phyloP scores from a whole-genome alignment of 2,797 vertebrate species.

The Sphaeramia orbicularis region DNA sequence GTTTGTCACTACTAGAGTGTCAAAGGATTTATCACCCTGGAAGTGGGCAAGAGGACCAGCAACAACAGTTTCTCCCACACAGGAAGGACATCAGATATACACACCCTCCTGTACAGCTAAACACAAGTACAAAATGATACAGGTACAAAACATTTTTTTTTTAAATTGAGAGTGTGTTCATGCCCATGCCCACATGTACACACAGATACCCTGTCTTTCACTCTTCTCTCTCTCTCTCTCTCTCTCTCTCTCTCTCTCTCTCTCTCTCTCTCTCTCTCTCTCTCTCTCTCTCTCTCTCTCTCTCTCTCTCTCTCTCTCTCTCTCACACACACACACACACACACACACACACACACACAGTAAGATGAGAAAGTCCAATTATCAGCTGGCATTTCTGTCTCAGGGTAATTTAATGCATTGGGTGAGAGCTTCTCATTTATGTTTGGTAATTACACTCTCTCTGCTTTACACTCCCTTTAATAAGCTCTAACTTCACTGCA shows the following conservation, averaged over 20 bases:
- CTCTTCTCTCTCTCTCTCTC: too few relatives aligned
- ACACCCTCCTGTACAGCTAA: slow-evolving; percentile 9
- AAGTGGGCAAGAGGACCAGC: slow-evolving; percentile 41
- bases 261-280: too few relatives aligned
- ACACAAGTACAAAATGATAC: slow-evolving; percentile 25
- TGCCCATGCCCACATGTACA: slow-evolving; percentile 13
- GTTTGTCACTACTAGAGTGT: slow-evolving; percentile 63
- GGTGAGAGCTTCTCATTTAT: slow-evolving; percentile 85
- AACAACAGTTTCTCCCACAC: slow-evolving; percentile 41
- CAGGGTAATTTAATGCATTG: slow-evolving; percentile 83
- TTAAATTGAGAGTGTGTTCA: slow-evolving; percentile 47
- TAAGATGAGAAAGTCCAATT: slow-evolving; percentile 82
- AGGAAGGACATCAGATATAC: slow-evolving; percentile 55
- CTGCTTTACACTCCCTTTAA: slow-evolving; percentile 84
- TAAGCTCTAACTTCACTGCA: slow-evolving; percentile 82
- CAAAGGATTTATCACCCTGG: slow-evolving; percentile 60
- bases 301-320: background rate
- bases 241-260: too few relatives aligned
- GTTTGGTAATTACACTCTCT: slow-evolving; percentile 85
- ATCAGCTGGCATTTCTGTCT: slow-evolving; percentile 81
- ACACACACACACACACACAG: slow-evolving; percentile 12
- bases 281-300: background rate
- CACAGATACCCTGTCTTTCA: background rate
- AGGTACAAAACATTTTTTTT: slow-evolving; percentile 29
- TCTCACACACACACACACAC: background rate